Evolutionary conservation across 30 jellyfish, hydroid and myxozoan genomes (phyloP), one percentile per base, ranked within the genome.

Genomic region (Phacellophora camtschatica): DNA sequence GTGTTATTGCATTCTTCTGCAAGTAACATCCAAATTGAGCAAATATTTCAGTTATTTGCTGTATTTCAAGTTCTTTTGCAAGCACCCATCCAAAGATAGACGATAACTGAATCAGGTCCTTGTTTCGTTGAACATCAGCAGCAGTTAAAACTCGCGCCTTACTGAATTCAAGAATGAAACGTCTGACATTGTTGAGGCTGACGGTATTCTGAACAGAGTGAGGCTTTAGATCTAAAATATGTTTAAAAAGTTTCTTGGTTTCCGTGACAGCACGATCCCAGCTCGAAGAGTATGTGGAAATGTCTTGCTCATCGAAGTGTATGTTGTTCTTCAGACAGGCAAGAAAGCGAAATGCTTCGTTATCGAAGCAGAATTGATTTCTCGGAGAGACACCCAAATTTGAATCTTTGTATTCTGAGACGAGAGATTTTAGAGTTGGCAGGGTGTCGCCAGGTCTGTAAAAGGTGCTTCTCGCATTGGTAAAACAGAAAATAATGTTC

Each of bases 381-480:
- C 10, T 36, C 0, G 87, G 76, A 18, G 88, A 0, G 1, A 83
- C 57, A 15, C 84, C 57, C 25, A 83, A 82, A 1, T 1, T 27
- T 16, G 88, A 83, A 11, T 48, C 95, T 12, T 83, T 71, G 83
- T 69, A 83, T 35, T 70, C 83, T 15, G 83, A 28, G 35, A 83
- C 27, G 0, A 69, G 87, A 0, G 59, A 6, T 41, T 71, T 39
- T 4, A 83, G 83, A 16, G 61, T 49, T 9, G 95, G 95, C 34
- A 83, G 83, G 10, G 95, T 83, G 51, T 83, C 95, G 28, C 95
- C 95, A 0, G 95, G 95, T n/a, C 88, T 41, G 74, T 83, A 83
- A 39, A 83, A 83, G 7, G 95, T 83, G 83, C 95, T 49, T 30
- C 95, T 57, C 30, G 88, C 87, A 72, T 83, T 83, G 39, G 95